A percentile compares a stretch with the other conserved stretches of the same genome.
Conservation (phyloP, 2,888 invertebrate genomes). For the Aleiodes leptofemur region DNA sequence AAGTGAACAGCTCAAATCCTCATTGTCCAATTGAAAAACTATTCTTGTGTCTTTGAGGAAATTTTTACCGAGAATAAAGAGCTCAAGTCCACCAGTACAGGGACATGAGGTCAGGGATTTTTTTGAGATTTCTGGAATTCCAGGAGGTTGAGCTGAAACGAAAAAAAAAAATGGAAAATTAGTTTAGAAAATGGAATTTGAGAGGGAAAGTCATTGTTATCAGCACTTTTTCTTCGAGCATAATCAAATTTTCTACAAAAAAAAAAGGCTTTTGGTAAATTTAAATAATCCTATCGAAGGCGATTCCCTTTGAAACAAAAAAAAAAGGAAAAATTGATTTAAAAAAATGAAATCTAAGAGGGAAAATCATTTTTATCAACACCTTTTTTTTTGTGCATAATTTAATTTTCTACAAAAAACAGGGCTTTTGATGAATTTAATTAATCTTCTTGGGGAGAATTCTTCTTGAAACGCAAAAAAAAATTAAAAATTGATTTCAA, state of each 20-base stretch:
- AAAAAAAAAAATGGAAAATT: constrained; percentile 29
- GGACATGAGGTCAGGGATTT: constrained; percentile 89
- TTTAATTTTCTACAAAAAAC: too few relatives aligned
- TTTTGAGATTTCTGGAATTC: constrained; percentile 93
- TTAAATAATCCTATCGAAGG: too few relatives aligned
- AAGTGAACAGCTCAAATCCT: constrained; percentile 76
- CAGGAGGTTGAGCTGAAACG: constrained; percentile 89
- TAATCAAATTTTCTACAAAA: background rate
- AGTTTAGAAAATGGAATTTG: constrained; percentile 10
- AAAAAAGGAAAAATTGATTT: too few relatives aligned
- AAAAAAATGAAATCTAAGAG: too few relatives aligned
- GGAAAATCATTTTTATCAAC: too few relatives aligned
- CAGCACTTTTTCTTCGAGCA: background rate
- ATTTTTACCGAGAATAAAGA: constrained; percentile 93
- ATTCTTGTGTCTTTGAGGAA: constrained; percentile 93
- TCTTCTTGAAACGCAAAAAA: constrained; percentile 75
- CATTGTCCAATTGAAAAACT: constrained; percentile 81
- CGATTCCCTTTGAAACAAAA: too few relatives aligned
- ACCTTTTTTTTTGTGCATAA: too few relatives aligned
- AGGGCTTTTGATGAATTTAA: too few relatives aligned
- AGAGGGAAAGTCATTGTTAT: background rate
- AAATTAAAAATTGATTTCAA: constrained; percentile 9
- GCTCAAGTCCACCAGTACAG: constrained; percentile 87
- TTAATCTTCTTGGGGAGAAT: too few relatives aligned
- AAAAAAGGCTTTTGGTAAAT: constrained; percentile 62